Evolutionary conservation across 2,888 invertebrate genomes (phyloP), one percentile per base, ranked within the genome.

Genomic region (Arge pagana): DNA sequence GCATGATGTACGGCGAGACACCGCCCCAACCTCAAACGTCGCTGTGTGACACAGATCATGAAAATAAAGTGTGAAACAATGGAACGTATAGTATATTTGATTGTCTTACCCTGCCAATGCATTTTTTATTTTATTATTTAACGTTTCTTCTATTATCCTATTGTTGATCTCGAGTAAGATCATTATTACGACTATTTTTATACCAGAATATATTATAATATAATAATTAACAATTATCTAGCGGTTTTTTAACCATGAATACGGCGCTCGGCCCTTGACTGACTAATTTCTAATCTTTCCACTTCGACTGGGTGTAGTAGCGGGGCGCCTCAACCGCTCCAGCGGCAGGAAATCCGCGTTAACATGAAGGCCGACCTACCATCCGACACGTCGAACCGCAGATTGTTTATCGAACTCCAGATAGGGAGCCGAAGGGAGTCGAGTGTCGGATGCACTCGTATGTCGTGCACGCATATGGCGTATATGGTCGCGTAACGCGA

Each of bases 81-180:
- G 7, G 16, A 3, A 16, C 8, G 7, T n/a, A n/a, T n/a, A n/a
- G n/a, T n/a, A n/a, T n/a, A n/a, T n/a, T n/a, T n/a, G n/a, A n/a
- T 66, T 67, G 72, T 86, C 90, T 87, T 83, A 98, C 98, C 96
- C 96, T 73, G 93, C 90, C 79, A 91, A 83, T 75, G 93, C 93
- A 86, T 96, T 96, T 81, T 89, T 92, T 81, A 96, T 96, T 85
- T 97, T 97, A 70, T 93, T 86, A 74, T 89, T 86, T 77, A 98
- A 83, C 56, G 96, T 94, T 81, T 99, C 98, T 83, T 96, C 96
- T 71, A 99, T 90, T 81, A 98, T 96, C 80, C 96, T 90, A 84
- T 99, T 99, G 83, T 97, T 94, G 82, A 96, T 96, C 87, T 99
- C 98, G 78, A 99, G 85, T 79, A 96, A 85, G 85, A 96, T 95